Conservation (phyloP, 2,888 invertebrate species). For the Drosophila birchii region DNA sequence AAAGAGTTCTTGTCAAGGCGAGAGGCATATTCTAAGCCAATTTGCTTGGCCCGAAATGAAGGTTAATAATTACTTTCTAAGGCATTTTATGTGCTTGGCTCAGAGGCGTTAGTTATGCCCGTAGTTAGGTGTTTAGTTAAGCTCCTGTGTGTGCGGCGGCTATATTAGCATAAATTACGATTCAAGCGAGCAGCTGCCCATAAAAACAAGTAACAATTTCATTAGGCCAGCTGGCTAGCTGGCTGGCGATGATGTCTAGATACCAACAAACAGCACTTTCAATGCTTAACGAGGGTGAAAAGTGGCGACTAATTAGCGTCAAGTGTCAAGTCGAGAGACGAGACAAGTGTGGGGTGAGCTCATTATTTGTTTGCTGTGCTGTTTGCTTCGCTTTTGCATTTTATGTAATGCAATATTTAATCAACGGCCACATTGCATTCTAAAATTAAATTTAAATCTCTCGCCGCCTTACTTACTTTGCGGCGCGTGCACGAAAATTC, state of each 20-base stretch:
- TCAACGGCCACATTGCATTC: conserved; percentile 49
- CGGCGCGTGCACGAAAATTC: conserved; percentile 48
- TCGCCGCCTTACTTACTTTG: conserved; percentile 31
- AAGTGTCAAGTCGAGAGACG: conserved; percentile 36
- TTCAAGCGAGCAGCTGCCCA: conserved; percentile 73
- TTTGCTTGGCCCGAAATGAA: conserved; percentile 21
- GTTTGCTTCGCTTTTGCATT: conserved; percentile 37
- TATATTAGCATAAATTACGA: conserved; percentile 72
- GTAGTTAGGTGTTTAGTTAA: conserved; percentile 22
- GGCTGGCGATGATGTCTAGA: conserved; percentile 20
- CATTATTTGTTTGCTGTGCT: conserved; percentile 30
- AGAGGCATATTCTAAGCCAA: conserved; percentile 12
- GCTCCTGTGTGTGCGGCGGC: conserved; percentile 43
- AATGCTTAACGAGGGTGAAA: conserved; percentile 58
- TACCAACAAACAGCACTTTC: conserved; percentile 33
- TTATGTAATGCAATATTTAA: conserved; percentile 54
- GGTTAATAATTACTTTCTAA: conserved; percentile 48
- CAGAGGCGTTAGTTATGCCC: conserved; percentile 21
- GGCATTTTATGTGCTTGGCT: conserved; percentile 10
- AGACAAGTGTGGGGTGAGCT: conserved; percentile 20
- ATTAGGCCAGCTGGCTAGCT: conserved; percentile 53
- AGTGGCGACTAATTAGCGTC: conserved; percentile 51
- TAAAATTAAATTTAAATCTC: conserved; percentile 46
- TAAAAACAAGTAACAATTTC: conserved; percentile 71
- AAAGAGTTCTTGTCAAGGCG: conserved; percentile 32